Conservation (phyloP, 2,888 invertebrate species). For the Apamea monoglypha region DNA sequence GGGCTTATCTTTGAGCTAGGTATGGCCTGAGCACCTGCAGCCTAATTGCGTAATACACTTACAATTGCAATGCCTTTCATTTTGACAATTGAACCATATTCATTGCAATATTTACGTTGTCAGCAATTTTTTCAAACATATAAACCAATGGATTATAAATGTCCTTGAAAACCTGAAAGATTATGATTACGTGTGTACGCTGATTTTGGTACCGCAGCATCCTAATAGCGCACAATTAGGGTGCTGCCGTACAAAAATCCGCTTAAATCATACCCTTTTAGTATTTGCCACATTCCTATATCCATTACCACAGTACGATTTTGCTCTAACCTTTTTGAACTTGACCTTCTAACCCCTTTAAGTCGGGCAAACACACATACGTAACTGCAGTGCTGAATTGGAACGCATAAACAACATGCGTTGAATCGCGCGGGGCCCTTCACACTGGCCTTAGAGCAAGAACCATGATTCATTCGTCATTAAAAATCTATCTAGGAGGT, state of each 20-base stretch:
- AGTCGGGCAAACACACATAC: slow-evolving; percentile 13
- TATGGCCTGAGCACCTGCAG: background rate
- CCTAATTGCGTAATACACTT: background rate
- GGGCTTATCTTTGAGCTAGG: slow-evolving; percentile 18
- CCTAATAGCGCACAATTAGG: background rate
- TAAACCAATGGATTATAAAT: background rate
- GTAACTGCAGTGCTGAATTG: slow-evolving; percentile 13
- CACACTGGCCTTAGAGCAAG: background rate
- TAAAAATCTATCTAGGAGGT: background rate
- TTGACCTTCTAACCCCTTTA: slow-evolving; percentile 37
- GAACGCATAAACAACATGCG: slow-evolving; percentile 14
- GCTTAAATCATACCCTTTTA: background rate
- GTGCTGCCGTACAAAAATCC: background rate
- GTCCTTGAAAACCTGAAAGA: background rate
- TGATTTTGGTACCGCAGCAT: too few species aligned
- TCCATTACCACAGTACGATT: background rate
- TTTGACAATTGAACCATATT: background rate
- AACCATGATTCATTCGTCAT: background rate
- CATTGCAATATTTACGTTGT: background rate
- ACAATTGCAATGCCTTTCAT: background rate
- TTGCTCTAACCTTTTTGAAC: slow-evolving; percentile 18
- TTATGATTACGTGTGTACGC: background rate
- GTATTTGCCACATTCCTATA: background rate
- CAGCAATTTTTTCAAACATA: background rate
- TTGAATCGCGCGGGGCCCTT: background rate